A percentile compares a stretch with the other conserved stretches of the same genome.
phyloP scores from a whole-genome alignment of 2,797 vertebrate species.

The Eulemur albifrons region DNA sequence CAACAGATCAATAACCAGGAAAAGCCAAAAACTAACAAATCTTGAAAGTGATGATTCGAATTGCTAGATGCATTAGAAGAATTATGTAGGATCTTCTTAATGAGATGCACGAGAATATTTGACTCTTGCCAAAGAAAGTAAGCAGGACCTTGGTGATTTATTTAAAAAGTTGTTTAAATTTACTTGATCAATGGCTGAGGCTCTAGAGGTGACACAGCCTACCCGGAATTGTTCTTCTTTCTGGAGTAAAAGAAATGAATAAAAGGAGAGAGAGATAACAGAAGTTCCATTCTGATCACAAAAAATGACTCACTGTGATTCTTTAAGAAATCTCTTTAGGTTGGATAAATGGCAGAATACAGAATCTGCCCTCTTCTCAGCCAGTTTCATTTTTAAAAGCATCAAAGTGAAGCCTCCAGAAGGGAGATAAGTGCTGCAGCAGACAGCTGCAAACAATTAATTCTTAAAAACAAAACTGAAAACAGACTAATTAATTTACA shows the following conservation, averaged over 20 bases:
- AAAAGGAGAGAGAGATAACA: neutral
- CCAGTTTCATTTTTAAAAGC: conserved; percentile 53
- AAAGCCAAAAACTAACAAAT: conserved; percentile 58
- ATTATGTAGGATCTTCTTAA: conserved; percentile 39
- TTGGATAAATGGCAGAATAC: conserved; percentile 59
- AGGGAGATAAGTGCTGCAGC: conserved; percentile 7
- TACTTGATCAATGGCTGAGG: conserved; percentile 21
- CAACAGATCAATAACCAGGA: conserved; percentile 31
- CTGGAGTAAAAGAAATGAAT: neutral
- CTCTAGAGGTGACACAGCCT: conserved; percentile 14
- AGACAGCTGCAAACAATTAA: conserved; percentile 61
- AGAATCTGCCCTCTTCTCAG: neutral
- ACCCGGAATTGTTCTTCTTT: conserved; percentile 27
- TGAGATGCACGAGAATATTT: neutral
- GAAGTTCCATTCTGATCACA: conserved; percentile 40
- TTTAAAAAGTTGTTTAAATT: conserved; percentile 49
- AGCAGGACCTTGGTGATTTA: conserved; percentile 47
- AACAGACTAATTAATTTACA: conserved; percentile 68
- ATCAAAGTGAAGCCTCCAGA: conserved; percentile 29
- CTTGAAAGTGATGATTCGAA: conserved; percentile 25
- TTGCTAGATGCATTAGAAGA: conserved; percentile 16
- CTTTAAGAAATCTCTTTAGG: conserved; percentile 28
- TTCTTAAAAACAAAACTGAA: conserved; percentile 63
- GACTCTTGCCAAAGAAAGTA: conserved; percentile 48
- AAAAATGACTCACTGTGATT: conserved; percentile 46